Evolutionary conservation across 2,888 invertebrate genomes (phyloP), one percentile per base, ranked within the genome.

Genomic region (Andrena dorsata): DNA sequence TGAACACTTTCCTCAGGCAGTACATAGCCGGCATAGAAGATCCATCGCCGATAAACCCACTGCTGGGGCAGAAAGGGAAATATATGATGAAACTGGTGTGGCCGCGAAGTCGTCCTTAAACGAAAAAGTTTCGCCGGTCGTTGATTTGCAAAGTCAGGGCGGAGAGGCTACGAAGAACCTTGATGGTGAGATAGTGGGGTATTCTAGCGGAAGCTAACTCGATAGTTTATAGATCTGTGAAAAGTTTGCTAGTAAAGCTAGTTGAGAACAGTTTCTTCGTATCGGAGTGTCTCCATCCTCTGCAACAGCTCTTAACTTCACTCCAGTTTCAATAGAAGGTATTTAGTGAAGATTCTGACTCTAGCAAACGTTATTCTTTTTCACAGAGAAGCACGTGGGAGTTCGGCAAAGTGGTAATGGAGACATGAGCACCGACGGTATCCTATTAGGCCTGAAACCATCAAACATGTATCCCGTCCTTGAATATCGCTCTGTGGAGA

Each of bases 71-170:
- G 60, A 73, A 41, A 66, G n/a, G 72, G 23, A 0, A 51, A 68
- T 64, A 47, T 28, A 3, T 13, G 10, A 53, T 60, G 35, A 69
- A 47, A 20, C 32, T 84, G 83, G 60, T 86, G 69, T 91, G 88
- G 89, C 90, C 89, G 4, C 82, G 92, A 72, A 88, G 82, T 20
- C 89, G 89, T 8, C 90, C 90, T 10, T 90, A 87, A 77, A 60
- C 13, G 23, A 32, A 1, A 16, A 71, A 32, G 5, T 16, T 8
- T 7, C 53, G 35, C 30, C 69, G 58, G 56, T 75, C 65, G 73
- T 68, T 30, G 79, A 86, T 77, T 82, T 77, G 26, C 66, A 64
- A 64, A 71, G 32, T 77, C 74, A 69, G 66, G 41, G 69, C n/a
- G 56, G 61, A 16, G 51, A 79, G n/a, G 35, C 61, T 30, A 69